Evolutionary conservation across 2,888 invertebrate species (phyloP), one percentile per base, ranked within the genome.

Genomic region (Acleris holmiana): DNA sequence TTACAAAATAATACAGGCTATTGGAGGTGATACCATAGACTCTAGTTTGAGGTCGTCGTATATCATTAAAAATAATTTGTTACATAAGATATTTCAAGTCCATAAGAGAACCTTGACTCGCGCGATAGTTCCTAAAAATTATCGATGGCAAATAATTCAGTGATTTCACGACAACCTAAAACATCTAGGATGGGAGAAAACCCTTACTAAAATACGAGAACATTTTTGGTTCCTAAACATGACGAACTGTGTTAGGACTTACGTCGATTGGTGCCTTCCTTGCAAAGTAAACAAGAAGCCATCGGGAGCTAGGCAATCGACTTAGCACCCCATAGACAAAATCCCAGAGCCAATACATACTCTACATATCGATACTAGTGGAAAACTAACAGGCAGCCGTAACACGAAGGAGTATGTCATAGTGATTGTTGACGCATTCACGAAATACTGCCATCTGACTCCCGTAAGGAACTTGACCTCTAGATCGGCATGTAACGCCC

Each of bases 141-240:
- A 35, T 17, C 49, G 44, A 3, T 61, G 61, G 61, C 35, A 46
- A 21, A 54, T 61, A 13, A 61, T 61, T 48, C 23, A 61, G 7
- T 15, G 23, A 4, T 54, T 55, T 54, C 61, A 55, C 19, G 48
- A 54, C 4, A 29, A 19, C 10, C 10, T 61, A 5, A 51, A 35
- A 48, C 61, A 61, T 54, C 21, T 61, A n/a, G 55, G 61, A 10
- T 61, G 61, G 61, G 54, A 61, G 1, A 61, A 61, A 19, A 61
- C 61, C 4, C n/a, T 61, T 8, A 23, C n/a, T 21, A 61, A 55
- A 25, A 47, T 54, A 2, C 8, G 54, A n/a, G 61, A 55, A 40
- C 29, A 54, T 21, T 55, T 35, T 35, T 61, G 61, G 61, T 61
- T 61, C 17, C 53, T 46, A 10, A 44, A 61, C 2, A 61, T 61